A percentile compares a stretch with the other conserved stretches of the same genome.
Evolutionary conservation across 1,140 invertebrate genomes (phyloP).

Genomic region (Orius laevigatus): DNA sequence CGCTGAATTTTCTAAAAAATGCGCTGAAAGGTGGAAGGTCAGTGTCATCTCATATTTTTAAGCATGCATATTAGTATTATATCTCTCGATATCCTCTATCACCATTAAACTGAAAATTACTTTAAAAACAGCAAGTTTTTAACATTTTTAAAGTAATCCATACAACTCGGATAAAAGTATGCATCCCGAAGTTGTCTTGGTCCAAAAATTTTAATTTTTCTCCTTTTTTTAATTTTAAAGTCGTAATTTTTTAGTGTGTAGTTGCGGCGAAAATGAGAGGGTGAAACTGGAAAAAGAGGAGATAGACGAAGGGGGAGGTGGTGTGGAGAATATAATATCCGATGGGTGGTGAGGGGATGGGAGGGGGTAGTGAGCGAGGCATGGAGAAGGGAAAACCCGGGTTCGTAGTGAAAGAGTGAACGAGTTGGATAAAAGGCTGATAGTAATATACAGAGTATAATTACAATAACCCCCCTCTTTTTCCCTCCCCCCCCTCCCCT

Average conservation of each 20-base stretch:
- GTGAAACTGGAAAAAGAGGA: background rate
- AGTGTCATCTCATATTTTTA: constrained; percentile 24
- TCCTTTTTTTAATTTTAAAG: no score
- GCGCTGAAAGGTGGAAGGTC: constrained; percentile 99
- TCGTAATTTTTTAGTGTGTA: no score
- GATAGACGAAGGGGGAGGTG: background rate
- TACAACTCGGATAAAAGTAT: no score
- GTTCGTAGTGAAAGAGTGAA: constrained; percentile 5
- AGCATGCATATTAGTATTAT: no score
- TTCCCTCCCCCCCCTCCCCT: constrained; percentile 15
- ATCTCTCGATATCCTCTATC: no score
- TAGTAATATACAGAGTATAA: constrained; percentile 6
- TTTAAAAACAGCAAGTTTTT: no score
- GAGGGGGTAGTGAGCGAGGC: background rate
- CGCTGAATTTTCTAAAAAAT: constrained; percentile 98
- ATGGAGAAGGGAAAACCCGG: background rate
- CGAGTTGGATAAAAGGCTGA: constrained; percentile 19
- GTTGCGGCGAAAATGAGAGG: background rate
- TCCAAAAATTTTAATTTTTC: no score
- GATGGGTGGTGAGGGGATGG: background rate
- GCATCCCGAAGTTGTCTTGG: no score
- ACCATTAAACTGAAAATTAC: no score
- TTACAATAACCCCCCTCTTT: constrained; percentile 12
- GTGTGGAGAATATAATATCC: background rate
- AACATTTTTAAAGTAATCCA: no score